Evolutionary conservation across 1,140 invertebrate genomes (phyloP), one percentile per base, ranked within the genome.

Genomic region (Pseudomyrmex sp.): DNA sequence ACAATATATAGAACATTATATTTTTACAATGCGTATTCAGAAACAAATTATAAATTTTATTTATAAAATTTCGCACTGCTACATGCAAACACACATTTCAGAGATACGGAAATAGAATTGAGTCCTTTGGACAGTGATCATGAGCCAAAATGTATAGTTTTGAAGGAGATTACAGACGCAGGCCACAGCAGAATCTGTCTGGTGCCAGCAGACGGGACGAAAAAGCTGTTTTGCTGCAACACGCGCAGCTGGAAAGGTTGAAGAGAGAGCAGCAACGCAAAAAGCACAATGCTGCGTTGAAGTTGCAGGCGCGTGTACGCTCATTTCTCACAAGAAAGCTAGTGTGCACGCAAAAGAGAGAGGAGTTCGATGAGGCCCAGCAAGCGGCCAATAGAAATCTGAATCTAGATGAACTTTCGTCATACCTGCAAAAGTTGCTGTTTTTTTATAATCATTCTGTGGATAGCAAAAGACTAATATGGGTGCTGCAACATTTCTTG

Each of bases 101-200:
- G 35, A 35, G 35, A 35, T 5, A 35, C 35, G 5, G 68, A 62
- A 5, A 56, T 56, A 88, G n/a, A 44, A n/a, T 69, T 20, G 54
- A 82, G 52, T 35, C 73, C 74, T 48, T 83, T 35, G 26, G 68
- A 4, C 20, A 61, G 35, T 82, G 48, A 88, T 79, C 48, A 84
- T 56, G 77, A 62, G 15, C 68, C 59, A 90, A 63, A 12, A 95
- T 95, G 96, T 97, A 97, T 93, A 97, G 97, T 92, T 99, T 99
- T 94, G 98, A 99, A 92, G 98, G 98, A 65, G 97, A 99, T 91
- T 98, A 97, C 93, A 96, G 97, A 83, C 95, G 97, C 63, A 97
- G 96, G 92, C 98, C 98, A 0, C 96, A 98, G 85, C 98, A 99
- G 95, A 98, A 98, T 95, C 95, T 99, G 86, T 96, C 97, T 63